These are phyloP conservation scores for Peromyscus eremicus DNA, from an alignment of 2,797 vertebrate species.

Conservation along the genomic window DNA sequence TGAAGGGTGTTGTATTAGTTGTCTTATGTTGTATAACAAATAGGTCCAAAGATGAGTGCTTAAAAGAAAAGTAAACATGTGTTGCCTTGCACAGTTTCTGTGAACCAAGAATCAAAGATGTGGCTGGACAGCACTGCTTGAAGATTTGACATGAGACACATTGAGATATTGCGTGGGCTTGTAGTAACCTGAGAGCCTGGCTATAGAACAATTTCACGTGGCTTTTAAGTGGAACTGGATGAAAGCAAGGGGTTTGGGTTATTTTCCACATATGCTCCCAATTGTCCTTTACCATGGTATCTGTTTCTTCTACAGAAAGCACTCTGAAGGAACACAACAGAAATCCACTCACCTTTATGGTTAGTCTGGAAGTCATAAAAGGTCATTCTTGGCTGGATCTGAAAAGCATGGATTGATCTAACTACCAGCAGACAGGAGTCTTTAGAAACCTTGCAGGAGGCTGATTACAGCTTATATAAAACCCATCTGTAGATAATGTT, in stretches of 20 bases:
- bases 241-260: not conserved
- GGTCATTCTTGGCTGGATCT: not conserved
- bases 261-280: not conserved
- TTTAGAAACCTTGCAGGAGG: not conserved
- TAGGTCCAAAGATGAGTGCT: not conserved
- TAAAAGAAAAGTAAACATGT: not conserved
- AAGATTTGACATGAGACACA: not conserved
- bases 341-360: not conserved
- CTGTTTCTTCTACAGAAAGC: not conserved
- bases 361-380: not conserved
- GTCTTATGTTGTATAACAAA: not conserved
- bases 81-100: not conserved
- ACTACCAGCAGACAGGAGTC: not conserved
- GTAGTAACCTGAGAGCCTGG: not conserved
- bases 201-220: not conserved
- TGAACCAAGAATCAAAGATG: not conserved
- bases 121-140: not conserved
- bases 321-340: not conserved
- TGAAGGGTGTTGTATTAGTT: not conserved
- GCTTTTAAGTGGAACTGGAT: not conserved
- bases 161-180: not conserved
- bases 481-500: not conserved
- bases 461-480: not conserved
- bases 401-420: not conserved
- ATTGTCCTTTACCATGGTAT: not conserved